Evolutionary conservation across 2,113 vertebrate genomes (phyloP).

Genomic region (Mirounga angustirostris): DNA sequence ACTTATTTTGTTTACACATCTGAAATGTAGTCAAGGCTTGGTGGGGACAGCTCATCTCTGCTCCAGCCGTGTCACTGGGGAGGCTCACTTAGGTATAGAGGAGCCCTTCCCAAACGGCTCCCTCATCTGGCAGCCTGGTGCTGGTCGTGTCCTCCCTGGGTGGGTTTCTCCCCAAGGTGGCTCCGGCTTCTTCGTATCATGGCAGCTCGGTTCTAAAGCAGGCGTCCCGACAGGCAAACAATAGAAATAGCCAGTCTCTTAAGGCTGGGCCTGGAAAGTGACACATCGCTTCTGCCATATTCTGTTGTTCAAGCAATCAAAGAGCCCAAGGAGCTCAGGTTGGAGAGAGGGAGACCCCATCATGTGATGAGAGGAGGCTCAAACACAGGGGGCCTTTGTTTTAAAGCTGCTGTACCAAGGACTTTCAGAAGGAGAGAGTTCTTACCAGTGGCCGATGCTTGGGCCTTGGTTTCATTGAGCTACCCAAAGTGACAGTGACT

Average conservation of each 20-base stretch:
- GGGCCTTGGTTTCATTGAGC: neutral
- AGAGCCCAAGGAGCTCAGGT: neutral
- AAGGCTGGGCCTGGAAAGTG: neutral
- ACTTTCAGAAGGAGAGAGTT: neutral
- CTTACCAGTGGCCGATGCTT: neutral
- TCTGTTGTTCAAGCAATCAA: fast-evolving
- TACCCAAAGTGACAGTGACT: neutral
- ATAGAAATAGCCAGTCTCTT: neutral
- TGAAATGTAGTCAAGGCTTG: neutral
- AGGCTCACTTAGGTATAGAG: too few species aligned
- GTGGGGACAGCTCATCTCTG: neutral
- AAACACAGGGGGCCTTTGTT: fast-evolving
- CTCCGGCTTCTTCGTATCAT: neutral
- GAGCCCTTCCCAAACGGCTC: neutral
- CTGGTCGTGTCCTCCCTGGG: fast-evolving
- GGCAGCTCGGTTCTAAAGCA: neutral
- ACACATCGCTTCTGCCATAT: neutral
- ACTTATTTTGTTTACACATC: neutral
- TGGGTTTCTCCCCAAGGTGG: neutral
- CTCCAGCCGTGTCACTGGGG: neutral
- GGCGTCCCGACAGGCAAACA: too few species aligned
- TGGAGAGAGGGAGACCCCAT: neutral
- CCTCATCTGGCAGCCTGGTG: neutral
- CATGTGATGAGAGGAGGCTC: neutral
- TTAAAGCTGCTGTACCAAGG: neutral